phyloP scores from a whole-genome alignment of 2,113 vertebrate species.

The Osmerus eperlanus region DNA sequence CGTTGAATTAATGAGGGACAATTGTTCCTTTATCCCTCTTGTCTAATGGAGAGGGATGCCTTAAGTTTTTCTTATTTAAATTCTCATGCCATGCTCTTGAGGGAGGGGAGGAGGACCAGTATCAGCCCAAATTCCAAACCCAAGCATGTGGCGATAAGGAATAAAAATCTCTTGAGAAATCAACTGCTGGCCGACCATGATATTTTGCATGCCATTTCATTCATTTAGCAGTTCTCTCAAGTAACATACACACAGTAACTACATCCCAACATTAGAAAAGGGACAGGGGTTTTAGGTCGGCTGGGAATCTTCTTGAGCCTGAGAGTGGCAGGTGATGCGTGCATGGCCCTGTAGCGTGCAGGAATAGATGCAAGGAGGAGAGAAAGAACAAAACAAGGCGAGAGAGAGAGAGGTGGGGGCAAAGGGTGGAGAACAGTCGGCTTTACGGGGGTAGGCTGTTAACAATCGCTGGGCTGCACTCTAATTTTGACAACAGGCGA shows the following conservation, averaged over 20 bases:
- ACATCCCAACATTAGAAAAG: neutral
- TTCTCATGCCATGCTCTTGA: neutral
- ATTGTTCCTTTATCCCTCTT: constrained; percentile 3
- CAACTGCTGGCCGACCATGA: too few species aligned
- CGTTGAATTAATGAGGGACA: constrained; percentile 25
- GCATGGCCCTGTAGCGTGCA: neutral
- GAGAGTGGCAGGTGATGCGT: neutral
- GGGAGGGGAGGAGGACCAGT: neutral
- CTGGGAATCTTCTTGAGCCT: neutral
- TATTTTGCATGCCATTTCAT: neutral
- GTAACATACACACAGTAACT: neutral
- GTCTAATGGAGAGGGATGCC: constrained; percentile 1
- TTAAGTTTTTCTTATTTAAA: neutral
- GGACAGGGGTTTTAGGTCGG: too few species aligned
- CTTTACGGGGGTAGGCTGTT: constrained; percentile 4
- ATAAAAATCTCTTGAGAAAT: too few species aligned
- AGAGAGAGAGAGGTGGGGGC: neutral
- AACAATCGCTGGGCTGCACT: constrained; percentile 48
- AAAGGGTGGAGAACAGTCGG: neutral
- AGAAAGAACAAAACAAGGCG: neutral
- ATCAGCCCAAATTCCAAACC: neutral
- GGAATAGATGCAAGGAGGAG: neutral
- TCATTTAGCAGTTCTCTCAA: neutral
- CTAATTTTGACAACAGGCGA: constrained; percentile 51
- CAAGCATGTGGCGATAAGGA: neutral